phyloP scores from a whole-genome alignment of 2,888 invertebrate species.

The Spatulosminthurus flaviceps region DNA sequence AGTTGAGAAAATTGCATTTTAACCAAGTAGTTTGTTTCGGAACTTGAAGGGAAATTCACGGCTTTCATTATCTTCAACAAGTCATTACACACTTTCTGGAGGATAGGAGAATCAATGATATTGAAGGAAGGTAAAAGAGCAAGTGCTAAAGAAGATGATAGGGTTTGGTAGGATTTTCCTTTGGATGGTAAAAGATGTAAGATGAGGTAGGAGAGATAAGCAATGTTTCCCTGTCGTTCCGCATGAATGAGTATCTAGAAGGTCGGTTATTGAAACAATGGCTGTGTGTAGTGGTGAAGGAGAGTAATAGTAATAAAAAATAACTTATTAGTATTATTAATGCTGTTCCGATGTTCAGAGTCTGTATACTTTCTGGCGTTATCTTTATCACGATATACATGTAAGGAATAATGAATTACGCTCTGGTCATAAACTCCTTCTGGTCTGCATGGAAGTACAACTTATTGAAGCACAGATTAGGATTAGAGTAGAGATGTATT shows the following conservation, averaged over 20 bases:
- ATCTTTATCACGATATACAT: constrained; percentile 12
- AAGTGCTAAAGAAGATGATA: too few species aligned
- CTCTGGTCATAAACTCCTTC: background rate
- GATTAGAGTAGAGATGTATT: too few species aligned
- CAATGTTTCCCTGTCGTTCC: too few species aligned
- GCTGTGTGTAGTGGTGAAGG: background rate
- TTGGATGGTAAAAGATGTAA: too few species aligned
- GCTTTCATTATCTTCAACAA: constrained; percentile 19
- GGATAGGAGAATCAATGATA: too few species aligned
- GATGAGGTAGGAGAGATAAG: too few species aligned
- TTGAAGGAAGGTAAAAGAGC: too few species aligned
- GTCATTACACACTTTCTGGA: too few species aligned
- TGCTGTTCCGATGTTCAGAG: constrained; percentile 5
- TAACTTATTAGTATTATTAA: constrained; percentile 18
- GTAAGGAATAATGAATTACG: background rate
- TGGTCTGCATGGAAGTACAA: background rate
- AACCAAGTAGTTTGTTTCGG: background rate
- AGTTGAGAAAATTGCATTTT: too few species aligned
- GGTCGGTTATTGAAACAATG: background rate
- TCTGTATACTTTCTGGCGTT: background rate
- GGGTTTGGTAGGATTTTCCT: too few species aligned
- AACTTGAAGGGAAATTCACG: constrained; percentile 7
- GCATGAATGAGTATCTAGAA: background rate
- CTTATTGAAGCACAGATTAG: too few species aligned
- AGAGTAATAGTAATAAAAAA: background rate